Base-by-base conservation (phyloP, 2,888 invertebrate species). In the Physocephala rufipes region DNA sequence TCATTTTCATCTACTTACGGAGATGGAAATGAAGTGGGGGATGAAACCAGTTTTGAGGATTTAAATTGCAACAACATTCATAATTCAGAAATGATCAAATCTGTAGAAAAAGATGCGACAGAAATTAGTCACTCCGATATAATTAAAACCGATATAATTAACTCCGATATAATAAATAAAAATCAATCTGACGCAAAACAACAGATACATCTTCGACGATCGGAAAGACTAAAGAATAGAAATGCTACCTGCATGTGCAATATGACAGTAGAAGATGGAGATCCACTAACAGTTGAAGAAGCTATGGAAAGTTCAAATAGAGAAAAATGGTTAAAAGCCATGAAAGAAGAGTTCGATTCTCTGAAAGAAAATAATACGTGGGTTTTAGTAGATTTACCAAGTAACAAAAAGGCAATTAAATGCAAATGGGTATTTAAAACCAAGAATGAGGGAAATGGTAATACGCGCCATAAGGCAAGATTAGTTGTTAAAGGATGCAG, bases 341-440 rank as follows among this genome's bases (percentile, higher is more conserved):
- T 71, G 63, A 9, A 63, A 21, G 47, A 63, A 7, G 67, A 71
- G 36, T 63, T 67, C 2, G 36, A 45, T 49, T 67, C 70, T 15
- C 24, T 74, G 9, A n/a, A 67, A 15, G 45, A 55, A 55, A 51
- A 66, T 43, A 15, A 66, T 24, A 55, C 55, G 2, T 66, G 66
- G 66, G 19, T 36, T 30, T 30, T 66, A 19, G 53, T 53, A 13
- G 47, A 59, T 21, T 30, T 59, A 24, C 67, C 67, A 47, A 19
- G 24, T 26, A 30, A 26, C 9, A 7, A 30, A 30, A 67, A 45
- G n/a, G 47, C 47, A 24, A 74, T 79, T 28, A 76, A 72, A 53
- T 26, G 36, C 36, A 67, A 67, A 47, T 67, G 67, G 67, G 59
- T 67, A 12, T 67, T 53, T 24, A 67, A 67, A 67, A 24, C 45